These are phyloP conservation scores for Parelbella ahira DNA, from an alignment of 2,888 invertebrate species.

Conservation along the genomic window DNA sequence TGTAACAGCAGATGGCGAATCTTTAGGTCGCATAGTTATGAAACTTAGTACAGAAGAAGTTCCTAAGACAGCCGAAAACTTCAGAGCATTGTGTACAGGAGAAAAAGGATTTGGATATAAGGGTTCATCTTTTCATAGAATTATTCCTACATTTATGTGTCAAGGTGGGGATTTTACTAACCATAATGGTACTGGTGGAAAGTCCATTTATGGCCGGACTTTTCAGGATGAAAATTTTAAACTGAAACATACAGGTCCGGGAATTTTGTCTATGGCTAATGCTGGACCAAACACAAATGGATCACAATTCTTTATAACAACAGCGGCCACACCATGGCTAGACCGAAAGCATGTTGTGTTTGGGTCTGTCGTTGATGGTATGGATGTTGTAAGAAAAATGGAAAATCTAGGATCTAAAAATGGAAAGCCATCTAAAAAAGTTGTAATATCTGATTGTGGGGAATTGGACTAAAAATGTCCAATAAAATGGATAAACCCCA, in stretches of 20 bases:
- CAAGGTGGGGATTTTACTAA: conserved; percentile 97
- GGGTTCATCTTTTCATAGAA: conserved; percentile 92
- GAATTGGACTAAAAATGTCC: conserved; percentile 86
- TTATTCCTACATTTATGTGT: conserved; percentile 98
- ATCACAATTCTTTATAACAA: conserved; percentile 98
- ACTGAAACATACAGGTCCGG: conserved; percentile 93
- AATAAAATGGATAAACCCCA: too few relatives aligned
- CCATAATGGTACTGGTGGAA: conserved; percentile 95
- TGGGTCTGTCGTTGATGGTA: conserved; percentile 93
- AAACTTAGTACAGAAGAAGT: conserved; percentile 93
- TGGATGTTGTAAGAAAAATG: conserved; percentile 94
- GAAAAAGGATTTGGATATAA: conserved; percentile 89
- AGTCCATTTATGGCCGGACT: conserved; percentile 96
- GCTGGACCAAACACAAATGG: conserved; percentile 97
- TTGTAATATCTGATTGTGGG: conserved; percentile 90
- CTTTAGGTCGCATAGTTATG: conserved; percentile 92
- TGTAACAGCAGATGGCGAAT: conserved; percentile 89
- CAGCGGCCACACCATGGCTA: conserved; percentile 95
- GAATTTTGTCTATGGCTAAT: conserved; percentile 97
- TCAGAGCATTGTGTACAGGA: conserved; percentile 91
- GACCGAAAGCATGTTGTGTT: conserved; percentile 97
- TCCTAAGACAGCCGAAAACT: conserved; percentile 97
- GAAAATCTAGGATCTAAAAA: conserved; percentile 90
- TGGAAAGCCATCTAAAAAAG: conserved; percentile 91
- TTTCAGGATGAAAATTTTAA: conserved; percentile 98